phyloP scores from a whole-genome alignment of 2,888 invertebrate genomes.

The Phrixothrix hirtus region DNA sequence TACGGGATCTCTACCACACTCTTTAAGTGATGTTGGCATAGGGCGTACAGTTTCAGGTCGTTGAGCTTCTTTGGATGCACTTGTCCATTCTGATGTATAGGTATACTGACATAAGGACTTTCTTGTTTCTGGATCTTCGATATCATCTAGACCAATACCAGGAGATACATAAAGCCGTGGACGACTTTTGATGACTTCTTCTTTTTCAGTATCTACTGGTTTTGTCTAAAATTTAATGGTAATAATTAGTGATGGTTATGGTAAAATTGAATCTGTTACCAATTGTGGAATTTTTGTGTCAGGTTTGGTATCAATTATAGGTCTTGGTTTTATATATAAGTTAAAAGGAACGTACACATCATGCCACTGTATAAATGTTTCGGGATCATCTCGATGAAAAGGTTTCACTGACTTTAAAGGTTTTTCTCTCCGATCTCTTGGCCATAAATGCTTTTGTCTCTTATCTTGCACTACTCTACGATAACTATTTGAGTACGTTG shows the following conservation, averaged over 20 bases:
- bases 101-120: conserved; percentile 46
- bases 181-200: conserved; percentile 47
- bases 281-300: conserved; percentile 22
- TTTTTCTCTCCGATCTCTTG: conserved; percentile 33
- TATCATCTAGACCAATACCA: conserved; percentile 52
- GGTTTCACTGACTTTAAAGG: conserved; percentile 30
- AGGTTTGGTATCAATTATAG: conserved; percentile 46
- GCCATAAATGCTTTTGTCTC: conserved; percentile 25
- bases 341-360: conserved; percentile 47
- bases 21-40: conserved; percentile 4
- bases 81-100: conserved; percentile 51
- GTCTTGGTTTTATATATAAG: conserved; percentile 45
- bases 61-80: conserved; percentile 47
- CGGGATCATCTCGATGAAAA: conserved; percentile 40
- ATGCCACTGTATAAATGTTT: conserved; percentile 42
- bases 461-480: conserved; percentile 32
- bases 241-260: not conserved
- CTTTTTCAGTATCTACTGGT: conserved; percentile 31
- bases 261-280: not conserved
- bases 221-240: conserved; percentile 10
- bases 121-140: conserved; percentile 49
- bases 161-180: conserved; percentile 51
- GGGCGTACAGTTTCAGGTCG: not conserved
- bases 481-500: conserved; percentile 48
- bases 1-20: conserved; percentile 13